phyloP scores from a whole-genome alignment of 1,140 invertebrate genomes.

The Musca vetustissima region DNA sequence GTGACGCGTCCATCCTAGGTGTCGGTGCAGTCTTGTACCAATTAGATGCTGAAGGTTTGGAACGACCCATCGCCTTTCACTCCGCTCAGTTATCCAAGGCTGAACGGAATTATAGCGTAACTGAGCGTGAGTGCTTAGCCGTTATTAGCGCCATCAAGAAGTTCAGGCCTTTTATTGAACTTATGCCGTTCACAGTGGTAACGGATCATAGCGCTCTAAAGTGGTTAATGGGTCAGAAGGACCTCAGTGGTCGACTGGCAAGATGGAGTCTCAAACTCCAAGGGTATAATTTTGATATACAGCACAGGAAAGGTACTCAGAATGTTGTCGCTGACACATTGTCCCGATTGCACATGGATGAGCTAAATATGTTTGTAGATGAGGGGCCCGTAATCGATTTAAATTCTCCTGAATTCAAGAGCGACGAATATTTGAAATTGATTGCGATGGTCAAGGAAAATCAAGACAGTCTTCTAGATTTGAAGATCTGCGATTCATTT shows the following conservation, averaged over 20 bases:
- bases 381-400: neutral
- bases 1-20: conserved; percentile 44
- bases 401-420: neutral
- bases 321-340: neutral
- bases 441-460: neutral
- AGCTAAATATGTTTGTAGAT: neutral
- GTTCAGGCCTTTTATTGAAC: conserved; percentile 55
- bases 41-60: conserved; percentile 29
- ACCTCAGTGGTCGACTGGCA: neutral
- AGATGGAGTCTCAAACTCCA: neutral
- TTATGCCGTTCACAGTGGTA: conserved; percentile 47
- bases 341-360: neutral
- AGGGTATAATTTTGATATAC: neutral
- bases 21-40: conserved; percentile 50
- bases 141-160: conserved; percentile 53
- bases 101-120: conserved; percentile 34
- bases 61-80: no score
- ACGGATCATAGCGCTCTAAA: conserved; percentile 36
- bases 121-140: conserved; percentile 55
- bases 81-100: conserved; percentile 15
- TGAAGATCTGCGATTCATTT: neutral
- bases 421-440: neutral
- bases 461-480: neutral
- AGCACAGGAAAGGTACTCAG: neutral
- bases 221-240: neutral